A percentile compares a stretch with the other conserved stretches of the same genome.
phyloP scores from a whole-genome alignment of 2,797 vertebrate genomes.

The Trachops cirrhosus region DNA sequence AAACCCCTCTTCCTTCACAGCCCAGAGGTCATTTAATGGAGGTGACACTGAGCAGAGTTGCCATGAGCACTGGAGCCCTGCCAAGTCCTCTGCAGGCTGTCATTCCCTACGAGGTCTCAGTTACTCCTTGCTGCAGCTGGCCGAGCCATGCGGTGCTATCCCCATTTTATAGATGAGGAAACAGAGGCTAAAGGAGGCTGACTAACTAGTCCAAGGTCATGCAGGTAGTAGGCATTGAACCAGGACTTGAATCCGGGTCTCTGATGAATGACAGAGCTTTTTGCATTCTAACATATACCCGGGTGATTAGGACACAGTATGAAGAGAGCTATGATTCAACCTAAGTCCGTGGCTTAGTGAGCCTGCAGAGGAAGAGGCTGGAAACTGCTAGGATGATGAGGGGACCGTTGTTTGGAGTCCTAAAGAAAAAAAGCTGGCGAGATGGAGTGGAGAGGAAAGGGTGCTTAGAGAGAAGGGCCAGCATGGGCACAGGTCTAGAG shows the following conservation, averaged over 20 bases:
- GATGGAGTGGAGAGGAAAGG: neutral
- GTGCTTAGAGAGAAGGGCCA: neutral
- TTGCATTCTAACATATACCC: neutral
- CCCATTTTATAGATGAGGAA: neutral
- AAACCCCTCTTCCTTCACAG: neutral
- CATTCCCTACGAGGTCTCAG: neutral
- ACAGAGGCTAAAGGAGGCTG: neutral
- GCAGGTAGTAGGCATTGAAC: neutral
- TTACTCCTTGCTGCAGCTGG: neutral
- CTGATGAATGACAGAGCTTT: neutral
- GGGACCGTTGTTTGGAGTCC: neutral
- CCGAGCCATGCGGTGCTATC: accelerated
- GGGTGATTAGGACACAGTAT: neutral
- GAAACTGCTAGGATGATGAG: neutral
- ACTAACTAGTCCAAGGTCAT: neutral
- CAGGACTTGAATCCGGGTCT: neutral
- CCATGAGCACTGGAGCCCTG: neutral
- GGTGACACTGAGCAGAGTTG: neutral
- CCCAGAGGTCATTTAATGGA: neutral
- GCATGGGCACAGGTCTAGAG: neutral
- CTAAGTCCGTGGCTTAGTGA: neutral
- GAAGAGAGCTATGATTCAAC: neutral
- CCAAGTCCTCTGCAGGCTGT: neutral
- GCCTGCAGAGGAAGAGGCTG: neutral
- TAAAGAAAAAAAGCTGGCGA: neutral